A percentile compares a stretch with the other conserved stretches of the same genome.
phyloP scores from a whole-genome alignment of 2,888 invertebrate species.

The Cantharis lateralis region DNA sequence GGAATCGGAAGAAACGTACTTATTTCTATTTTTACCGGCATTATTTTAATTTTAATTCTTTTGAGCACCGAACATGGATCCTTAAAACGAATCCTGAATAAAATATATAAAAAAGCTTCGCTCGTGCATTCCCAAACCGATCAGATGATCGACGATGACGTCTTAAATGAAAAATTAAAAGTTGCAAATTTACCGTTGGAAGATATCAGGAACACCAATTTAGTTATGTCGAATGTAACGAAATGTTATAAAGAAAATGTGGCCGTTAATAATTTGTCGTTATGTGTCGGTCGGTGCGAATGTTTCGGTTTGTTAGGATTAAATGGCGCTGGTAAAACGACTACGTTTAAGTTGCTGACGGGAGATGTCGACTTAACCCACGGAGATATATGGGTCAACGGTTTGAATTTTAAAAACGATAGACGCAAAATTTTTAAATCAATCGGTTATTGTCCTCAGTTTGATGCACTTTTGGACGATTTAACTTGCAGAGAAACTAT shows the following conservation, averaged over 20 bases:
- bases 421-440: conserved; percentile 64
- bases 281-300: conserved; percentile 67
- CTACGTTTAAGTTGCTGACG: conserved; percentile 89
- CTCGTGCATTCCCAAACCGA: conserved; percentile 31
- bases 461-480: conserved; percentile 61
- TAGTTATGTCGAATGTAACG: conserved; percentile 68
- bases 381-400: conserved; percentile 70
- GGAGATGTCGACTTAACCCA: conserved; percentile 75
- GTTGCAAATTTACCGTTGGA: conserved; percentile 53
- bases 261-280: conserved; percentile 73
- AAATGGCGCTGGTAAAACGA: conserved; percentile 87
- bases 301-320: conserved; percentile 79
- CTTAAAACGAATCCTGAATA: conserved; percentile 55
- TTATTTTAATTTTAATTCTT: conserved; percentile 65
- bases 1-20: conserved; percentile 73
- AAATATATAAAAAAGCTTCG: background rate
- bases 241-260: conserved; percentile 72
- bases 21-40: conserved; percentile 62
- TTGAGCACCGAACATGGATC: conserved; percentile 67
- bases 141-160: conserved; percentile 57
- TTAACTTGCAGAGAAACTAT: conserved; percentile 61
- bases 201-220: conserved; percentile 56
- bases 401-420: conserved; percentile 53
- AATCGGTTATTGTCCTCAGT: conserved; percentile 65
- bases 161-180: conserved; percentile 59